Evolutionary conservation across 1,140 invertebrate species (phyloP).

Genomic region (Megathymus violae): DNA sequence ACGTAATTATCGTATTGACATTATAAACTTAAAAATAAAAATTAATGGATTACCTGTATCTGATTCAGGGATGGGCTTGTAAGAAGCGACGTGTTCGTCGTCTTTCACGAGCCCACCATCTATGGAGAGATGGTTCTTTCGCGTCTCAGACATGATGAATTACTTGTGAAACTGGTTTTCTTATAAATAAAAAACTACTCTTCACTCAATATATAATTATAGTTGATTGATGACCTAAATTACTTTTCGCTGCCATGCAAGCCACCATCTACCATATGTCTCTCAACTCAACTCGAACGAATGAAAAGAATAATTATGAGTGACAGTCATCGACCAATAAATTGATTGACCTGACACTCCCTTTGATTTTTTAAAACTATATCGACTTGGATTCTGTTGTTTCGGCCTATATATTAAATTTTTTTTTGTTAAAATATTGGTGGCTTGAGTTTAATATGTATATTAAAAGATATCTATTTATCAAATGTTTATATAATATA

Average conservation of each 20-base stretch:
- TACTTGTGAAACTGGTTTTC: slow-evolving; percentile 49
- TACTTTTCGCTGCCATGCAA: slow-evolving; percentile 8
- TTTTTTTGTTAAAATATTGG: no score
- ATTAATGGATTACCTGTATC: slow-evolving; percentile 81
- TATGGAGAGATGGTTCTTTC: slow-evolving; percentile 75
- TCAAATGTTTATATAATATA: no score
- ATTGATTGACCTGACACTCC: no score
- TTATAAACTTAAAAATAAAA: slow-evolving; percentile 14
- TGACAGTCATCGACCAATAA: neutral
- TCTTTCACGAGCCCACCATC: slow-evolving; percentile 76
- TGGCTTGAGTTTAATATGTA: no score
- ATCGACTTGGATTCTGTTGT: no score
- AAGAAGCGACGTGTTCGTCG: slow-evolving; percentile 78
- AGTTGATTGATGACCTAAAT: slow-evolving; percentile 36
- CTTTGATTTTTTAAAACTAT: no score
- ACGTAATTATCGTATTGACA: no score
- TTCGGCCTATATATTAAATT: no score
- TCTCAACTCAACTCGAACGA: neutral
- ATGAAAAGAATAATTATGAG: slow-evolving; percentile 17
- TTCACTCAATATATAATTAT: slow-evolving; percentile 47
- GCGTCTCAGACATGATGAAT: slow-evolving; percentile 74
- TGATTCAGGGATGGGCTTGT: slow-evolving; percentile 85
- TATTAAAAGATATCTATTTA: no score
- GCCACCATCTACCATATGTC: slow-evolving; percentile 50
- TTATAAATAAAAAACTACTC: slow-evolving; percentile 46